Evolutionary conservation across 2,888 invertebrate species (phyloP).

Genomic region (Galeopsomyia nigrocyanea): DNA sequence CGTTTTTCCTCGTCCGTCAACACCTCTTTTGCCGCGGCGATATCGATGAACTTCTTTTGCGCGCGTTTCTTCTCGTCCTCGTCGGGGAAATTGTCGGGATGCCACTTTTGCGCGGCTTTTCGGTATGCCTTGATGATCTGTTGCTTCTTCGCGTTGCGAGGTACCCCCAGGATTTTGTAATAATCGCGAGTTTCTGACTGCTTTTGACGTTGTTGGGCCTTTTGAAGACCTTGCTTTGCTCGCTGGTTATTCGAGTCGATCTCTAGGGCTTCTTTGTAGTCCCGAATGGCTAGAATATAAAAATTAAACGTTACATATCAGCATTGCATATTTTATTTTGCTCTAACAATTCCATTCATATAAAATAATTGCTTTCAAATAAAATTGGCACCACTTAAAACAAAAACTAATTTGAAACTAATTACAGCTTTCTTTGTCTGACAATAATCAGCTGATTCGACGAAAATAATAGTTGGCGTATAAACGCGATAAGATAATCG

Average conservation of each 20-base stretch:
- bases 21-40: slow-evolving; percentile 99
- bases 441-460: too few species aligned
- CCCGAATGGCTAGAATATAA: slow-evolving; percentile 79
- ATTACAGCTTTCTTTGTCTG: too few species aligned
- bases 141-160: slow-evolving; percentile 89
- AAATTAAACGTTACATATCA: not conserved
- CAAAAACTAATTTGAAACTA: not conserved
- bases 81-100: slow-evolving; percentile 93
- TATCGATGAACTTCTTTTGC: slow-evolving; percentile 97
- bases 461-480: too few species aligned
- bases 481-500: too few species aligned
- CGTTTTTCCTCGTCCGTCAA: slow-evolving; percentile 92
- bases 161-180: slow-evolving; percentile 96
- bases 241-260: slow-evolving; percentile 83
- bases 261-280: slow-evolving; percentile 88
- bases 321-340: too few species aligned
- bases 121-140: slow-evolving; percentile 97
- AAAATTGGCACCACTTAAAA: slow-evolving; percentile 11
- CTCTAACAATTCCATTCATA: too few species aligned
- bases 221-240: slow-evolving; percentile 90
- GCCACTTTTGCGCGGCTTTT: slow-evolving; percentile 98
- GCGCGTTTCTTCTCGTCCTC: slow-evolving; percentile 93
- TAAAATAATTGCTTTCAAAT: not conserved
- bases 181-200: slow-evolving; percentile 95
- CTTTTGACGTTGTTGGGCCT: slow-evolving; percentile 92